A percentile compares a stretch with the other conserved stretches of the same genome.
Evolutionary conservation across 2,113 vertebrate species (phyloP).

Genomic region (Fulica atra): DNA sequence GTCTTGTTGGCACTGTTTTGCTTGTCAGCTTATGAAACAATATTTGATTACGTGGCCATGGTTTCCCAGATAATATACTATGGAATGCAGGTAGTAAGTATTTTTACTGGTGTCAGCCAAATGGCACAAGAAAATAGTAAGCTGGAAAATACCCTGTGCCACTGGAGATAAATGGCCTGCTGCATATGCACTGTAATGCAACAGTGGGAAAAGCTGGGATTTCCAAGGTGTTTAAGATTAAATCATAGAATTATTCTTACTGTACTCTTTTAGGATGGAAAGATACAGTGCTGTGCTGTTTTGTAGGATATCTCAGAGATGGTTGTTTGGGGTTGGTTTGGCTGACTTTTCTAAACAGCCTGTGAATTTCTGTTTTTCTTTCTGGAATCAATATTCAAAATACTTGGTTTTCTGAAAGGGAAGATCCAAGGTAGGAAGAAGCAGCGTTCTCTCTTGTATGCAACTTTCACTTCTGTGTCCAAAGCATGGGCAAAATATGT

Average conservation of each 20-base stretch:
- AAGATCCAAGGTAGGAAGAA: neutral
- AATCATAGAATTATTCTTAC: neutral
- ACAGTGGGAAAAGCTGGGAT: neutral
- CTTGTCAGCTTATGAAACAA: neutral
- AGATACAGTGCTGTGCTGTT: neutral
- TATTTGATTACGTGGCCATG: neutral
- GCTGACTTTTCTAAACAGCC: neutral
- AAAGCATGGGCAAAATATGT: neutral
- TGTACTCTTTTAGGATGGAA: neutral
- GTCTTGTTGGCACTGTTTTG: neutral
- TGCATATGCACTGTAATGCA: neutral
- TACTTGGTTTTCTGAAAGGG: neutral
- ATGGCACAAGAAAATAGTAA: neutral
- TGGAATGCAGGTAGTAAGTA: neutral
- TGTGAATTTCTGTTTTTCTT: neutral
- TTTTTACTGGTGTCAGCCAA: neutral
- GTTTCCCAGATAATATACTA: neutral
- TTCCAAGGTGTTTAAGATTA: neutral
- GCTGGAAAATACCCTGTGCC: neutral
- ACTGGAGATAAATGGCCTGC: neutral
- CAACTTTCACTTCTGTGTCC: neutral
- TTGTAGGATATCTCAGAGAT: neutral
- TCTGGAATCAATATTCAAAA: neutral
- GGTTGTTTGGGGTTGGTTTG: neutral
- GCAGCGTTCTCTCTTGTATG: neutral